A percentile compares a stretch with the other conserved stretches of the same genome.
phyloP scores from a whole-genome alignment of 2,797 vertebrate species.

The Brachyalestes nurse region DNA sequence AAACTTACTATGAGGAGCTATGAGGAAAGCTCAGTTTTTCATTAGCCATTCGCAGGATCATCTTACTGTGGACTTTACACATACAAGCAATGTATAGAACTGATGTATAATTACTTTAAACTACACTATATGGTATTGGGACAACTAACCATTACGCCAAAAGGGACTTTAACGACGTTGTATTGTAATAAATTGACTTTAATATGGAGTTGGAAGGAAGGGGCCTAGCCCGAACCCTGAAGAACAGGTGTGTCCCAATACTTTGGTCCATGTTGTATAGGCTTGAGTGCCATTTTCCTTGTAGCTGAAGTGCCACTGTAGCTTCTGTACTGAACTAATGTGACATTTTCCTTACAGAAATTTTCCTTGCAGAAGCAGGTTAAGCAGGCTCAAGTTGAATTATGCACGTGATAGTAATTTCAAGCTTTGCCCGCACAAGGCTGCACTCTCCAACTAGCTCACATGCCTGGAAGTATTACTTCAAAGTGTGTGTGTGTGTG shows the following conservation, averaged over 20 bases:
- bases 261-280: no score
- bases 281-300: background rate
- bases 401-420: slow-evolving; percentile 2
- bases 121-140: no score
- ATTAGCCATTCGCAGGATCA: no score
- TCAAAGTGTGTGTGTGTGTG: slow-evolving; percentile 38
- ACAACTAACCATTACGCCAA: no score
- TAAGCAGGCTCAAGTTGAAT: background rate
- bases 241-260: no score
- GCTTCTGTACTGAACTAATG: background rate
- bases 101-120: background rate
- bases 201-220: no score
- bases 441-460: slow-evolving; percentile 29
- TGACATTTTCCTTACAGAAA: background rate
- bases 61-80: background rate
- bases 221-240: no score
- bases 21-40: no score
- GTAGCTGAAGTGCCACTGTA: background rate
- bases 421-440: background rate
- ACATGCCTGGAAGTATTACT: slow-evolving; percentile 48
- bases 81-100: background rate
- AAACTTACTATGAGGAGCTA: no score
- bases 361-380: background rate
- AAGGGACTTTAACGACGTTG: no score
- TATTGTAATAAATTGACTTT: no score